phyloP scores from a whole-genome alignment of 2,113 vertebrate genomes.

The Gobio gobio region DNA sequence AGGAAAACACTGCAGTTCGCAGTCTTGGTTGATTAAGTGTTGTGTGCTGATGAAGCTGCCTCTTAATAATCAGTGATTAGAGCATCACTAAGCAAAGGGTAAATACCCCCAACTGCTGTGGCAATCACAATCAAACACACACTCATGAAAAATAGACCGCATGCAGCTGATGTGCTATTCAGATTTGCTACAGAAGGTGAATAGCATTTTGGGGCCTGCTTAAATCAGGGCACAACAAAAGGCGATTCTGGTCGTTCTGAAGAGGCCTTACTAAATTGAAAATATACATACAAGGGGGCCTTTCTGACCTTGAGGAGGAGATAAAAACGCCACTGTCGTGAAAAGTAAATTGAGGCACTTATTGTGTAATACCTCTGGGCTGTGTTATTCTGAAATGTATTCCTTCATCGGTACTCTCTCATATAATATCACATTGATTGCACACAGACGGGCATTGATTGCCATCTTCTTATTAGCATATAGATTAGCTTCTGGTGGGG shows the following conservation, averaged over 20 bases:
- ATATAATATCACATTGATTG: constrained; percentile 83
- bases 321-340: constrained; percentile 30
- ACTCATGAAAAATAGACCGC: not conserved
- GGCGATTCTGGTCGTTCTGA: not conserved
- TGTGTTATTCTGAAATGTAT: constrained; percentile 71
- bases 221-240: constrained; percentile 19
- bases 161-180: not conserved
- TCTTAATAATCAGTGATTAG: constrained; percentile 38
- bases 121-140: constrained; percentile 20
- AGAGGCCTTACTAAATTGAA: constrained; percentile 41
- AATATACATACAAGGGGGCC: constrained; percentile 30
- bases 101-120: constrained; percentile 12
- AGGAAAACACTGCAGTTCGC: constrained; percentile 28
- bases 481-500: constrained; percentile 84
- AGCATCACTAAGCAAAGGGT: constrained; percentile 24
- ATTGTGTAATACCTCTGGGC: constrained; percentile 57
- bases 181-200: not conserved
- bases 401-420: constrained; percentile 66
- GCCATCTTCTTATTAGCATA: constrained; percentile 89
- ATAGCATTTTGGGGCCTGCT: not conserved
- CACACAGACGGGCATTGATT: constrained; percentile 80
- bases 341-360: constrained; percentile 67
- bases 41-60: constrained; percentile 39
- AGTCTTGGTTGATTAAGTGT: constrained; percentile 31
- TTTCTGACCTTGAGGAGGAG: constrained; percentile 29